Evolutionary conservation across 1,140 invertebrate species (phyloP), one percentile per base, ranked within the genome.

Genomic region (Brachionus calyciflorus): DNA sequence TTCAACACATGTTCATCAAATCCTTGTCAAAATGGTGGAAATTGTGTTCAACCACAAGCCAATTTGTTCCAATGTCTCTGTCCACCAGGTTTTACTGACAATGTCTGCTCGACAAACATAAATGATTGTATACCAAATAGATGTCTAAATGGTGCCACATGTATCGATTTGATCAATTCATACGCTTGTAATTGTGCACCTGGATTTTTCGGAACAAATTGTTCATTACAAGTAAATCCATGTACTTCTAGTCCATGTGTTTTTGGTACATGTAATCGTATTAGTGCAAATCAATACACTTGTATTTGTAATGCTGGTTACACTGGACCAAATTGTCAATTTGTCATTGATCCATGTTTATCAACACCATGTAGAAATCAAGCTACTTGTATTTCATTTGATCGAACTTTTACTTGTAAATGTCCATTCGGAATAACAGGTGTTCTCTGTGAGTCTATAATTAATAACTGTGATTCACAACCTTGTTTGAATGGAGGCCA

Each of bases 41-140:
- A 24, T 40, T 77, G 76, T 19, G 30, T 49, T 14, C 41, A 63
- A 30, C 51, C 33, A 7, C 55, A 60, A 28, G 46, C 44, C 19
- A 73, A 49, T 30, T 30, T 57, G 7, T 60, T 44, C 30, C 40
- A 65, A 19, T 96, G 93, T 81, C 91, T 91, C 1, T 97, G 94
- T 82, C 90, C 89, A 4, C 86, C 92, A 1, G 94, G 94, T 0
- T 96, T 94, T 83, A 94, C 92, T 5, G 75, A 17, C 10, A 93
- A 92, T 65, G 91, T 93, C 81, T 97, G 93, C 81, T 91, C 94
- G 84, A 93, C 91, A 26, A 97, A 97, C 82, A 63, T 63, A 12
- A 49, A 63, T n/a, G 40, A 46, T 40, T 63, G 55, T 44, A 12
- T 46, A 60, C 78, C 24, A 73, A 85, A 84, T 75, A 81, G 2